Conservation (phyloP, 2,113 vertebrate genomes). For the Pitta sordida region DNA sequence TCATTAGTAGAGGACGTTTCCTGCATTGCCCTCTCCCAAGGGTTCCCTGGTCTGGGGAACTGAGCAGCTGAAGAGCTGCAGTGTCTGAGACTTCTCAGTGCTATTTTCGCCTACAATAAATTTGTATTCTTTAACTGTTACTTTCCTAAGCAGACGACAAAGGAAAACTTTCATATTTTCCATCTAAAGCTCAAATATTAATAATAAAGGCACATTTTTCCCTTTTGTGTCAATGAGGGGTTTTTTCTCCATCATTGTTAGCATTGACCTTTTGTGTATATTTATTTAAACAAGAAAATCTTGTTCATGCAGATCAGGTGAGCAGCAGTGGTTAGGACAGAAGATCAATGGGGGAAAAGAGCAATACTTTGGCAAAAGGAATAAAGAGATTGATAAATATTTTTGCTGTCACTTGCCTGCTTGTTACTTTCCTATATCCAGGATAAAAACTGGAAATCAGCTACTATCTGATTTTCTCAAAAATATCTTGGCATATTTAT, state of each 20-base stretch:
- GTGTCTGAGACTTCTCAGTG: neutral
- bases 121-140: neutral
- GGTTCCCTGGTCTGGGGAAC: neutral
- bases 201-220: neutral
- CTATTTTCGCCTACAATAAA: neutral
- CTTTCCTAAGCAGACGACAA: neutral
- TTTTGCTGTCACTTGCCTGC: neutral
- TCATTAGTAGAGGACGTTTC: neutral
- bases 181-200: neutral
- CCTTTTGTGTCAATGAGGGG: neutral
- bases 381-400: neutral
- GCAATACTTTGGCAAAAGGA: neutral
- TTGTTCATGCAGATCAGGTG: neutral
- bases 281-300: neutral
- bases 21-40: neutral
- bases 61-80: neutral
- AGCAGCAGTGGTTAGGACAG: neutral
- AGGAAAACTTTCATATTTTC: neutral
- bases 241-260: neutral
- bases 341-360: constrained; percentile 5
- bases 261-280: neutral
- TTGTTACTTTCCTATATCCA: neutral
- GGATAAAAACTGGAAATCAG: neutral
- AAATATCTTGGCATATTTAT: neutral
- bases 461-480: neutral